Percentiles rank a stretch among this genome's conserved stretches.
phyloP scores from a whole-genome alignment of 2,888 invertebrate genomes.

The Watsonalla binaria region DNA sequence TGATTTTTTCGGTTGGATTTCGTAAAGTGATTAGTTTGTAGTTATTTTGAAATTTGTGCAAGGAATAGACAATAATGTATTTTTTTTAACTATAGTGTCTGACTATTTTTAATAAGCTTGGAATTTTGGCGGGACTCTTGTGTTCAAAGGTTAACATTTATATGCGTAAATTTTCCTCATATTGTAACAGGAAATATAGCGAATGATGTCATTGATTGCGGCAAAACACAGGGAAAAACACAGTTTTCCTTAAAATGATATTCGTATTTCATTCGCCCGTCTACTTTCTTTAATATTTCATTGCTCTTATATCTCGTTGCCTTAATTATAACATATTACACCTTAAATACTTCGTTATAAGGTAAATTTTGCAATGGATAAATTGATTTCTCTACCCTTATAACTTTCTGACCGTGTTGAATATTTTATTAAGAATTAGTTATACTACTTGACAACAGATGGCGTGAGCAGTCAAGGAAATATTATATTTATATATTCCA shows the following conservation, averaged over 20 bases:
- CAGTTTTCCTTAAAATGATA: constrained; percentile 35
- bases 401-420: constrained; percentile 56
- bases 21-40: constrained; percentile 11
- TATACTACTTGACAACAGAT: constrained; percentile 33
- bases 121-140: neutral
- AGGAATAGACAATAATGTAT: no score
- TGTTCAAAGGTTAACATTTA: no score
- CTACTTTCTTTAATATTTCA: constrained; percentile 56
- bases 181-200: neutral
- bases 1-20: constrained; percentile 15
- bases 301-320: constrained; percentile 44
- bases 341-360: constrained; percentile 22
- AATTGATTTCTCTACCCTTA: constrained; percentile 43
- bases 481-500: no score
- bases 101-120: no score
- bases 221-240: constrained; percentile 23
- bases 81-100: no score
- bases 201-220: constrained; percentile 29
- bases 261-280: constrained; percentile 48
- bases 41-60: constrained; percentile 8
- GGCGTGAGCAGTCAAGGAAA: constrained; percentile 12
- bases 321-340: constrained; percentile 23
- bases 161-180: neutral
- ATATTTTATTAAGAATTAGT: constrained; percentile 48
- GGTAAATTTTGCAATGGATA: constrained; percentile 29